Percentiles rank a stretch among this genome's conserved stretches.
Evolutionary conservation across 2,888 invertebrate genomes (phyloP).

Genomic region (Drosophila basisetae): DNA sequence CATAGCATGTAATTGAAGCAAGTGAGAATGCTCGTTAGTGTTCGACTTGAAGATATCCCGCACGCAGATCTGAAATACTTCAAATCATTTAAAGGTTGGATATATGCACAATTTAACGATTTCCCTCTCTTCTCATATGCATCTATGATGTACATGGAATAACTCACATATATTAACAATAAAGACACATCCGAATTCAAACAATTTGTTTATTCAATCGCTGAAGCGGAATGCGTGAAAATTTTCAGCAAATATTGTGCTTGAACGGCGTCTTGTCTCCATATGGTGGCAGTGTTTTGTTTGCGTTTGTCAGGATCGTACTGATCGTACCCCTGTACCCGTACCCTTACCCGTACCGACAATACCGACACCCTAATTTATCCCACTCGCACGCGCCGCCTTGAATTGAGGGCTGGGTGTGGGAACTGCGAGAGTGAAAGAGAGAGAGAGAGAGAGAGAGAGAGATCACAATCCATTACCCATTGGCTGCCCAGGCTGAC

Average conservation of each 20-base stretch:
- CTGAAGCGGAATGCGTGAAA: slow-evolving; percentile 60
- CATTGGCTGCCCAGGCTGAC: slow-evolving; percentile 31
- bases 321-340: background rate
- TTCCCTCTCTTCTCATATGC: background rate
- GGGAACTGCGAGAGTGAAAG: slow-evolving; percentile 45
- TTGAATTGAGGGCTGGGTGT: slow-evolving; percentile 35
- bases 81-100: background rate
- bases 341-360: slow-evolving; percentile 1
- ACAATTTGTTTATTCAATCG: slow-evolving; percentile 64
- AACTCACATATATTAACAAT: slow-evolving; percentile 15
- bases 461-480: slow-evolving; percentile 32
- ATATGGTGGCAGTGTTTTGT: slow-evolving; percentile 68
- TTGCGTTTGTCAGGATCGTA: slow-evolving; percentile 50
- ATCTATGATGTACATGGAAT: background rate
- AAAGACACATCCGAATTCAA: slow-evolving; percentile 30
- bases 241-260: slow-evolving; percentile 66
- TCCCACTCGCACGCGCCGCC: slow-evolving; percentile 66
- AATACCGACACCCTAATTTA: slow-evolving; percentile 55
- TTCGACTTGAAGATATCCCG: slow-evolving; percentile 13
- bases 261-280: slow-evolving; percentile 65
- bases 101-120: background rate
- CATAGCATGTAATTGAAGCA: slow-evolving; percentile 38
- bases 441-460: background rate
- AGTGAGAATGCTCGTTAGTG: background rate
- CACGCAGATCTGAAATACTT: background rate